Base-by-base conservation (phyloP, 1,140 invertebrate genomes). In the Antheraea pernyi region DNA sequence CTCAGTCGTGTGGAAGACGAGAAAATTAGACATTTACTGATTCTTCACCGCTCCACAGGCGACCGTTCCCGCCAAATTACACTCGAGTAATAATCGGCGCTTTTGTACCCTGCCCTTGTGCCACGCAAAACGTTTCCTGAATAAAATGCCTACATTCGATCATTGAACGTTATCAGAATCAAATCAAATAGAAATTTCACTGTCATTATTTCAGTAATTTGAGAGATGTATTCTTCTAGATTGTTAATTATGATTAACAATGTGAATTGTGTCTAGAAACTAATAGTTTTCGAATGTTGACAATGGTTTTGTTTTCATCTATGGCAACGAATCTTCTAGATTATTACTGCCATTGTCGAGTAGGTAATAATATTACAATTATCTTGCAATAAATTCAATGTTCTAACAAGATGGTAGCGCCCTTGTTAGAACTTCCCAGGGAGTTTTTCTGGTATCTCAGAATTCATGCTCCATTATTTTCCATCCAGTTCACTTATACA, bases 21-120 rank as follows among this genome's bases (percentile, higher is more conserved):
- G 69, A 71, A 71, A 71, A 71, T 71, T 71, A 67, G 65, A 71
- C 69, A 67, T 67, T 71, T 71, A 71, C 42, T 48, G 65, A 67
- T 62, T n/a, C 60, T 64, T 60, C 48, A 53, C 16, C 46, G 46
- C 46, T 53, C 46, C 16, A 16, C 11, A 53, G 16, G 13, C 46
- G 46, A 13, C 46, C 16, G 11, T 53, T n/a, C 46, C 46, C 46
- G 46, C 5, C 11, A 53, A 53, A 53, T 53, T 53, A 53, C 46
- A 53, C 9, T 16, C 9, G 7, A 16, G 16, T 53, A n/a, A 53
- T 53, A 53, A 53, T 16, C 46, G 46, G 0, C 16, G 11, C 46
- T 16, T 53, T 53, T 53, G 46, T 53, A n/a, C 16, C 5, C 16
- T 11, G 7, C 2, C 11, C 39, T 8, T 10, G 39, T 42, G 11